Conservation (phyloP, 2,113 vertebrate species). For the Rhinoptilus africanus region DNA sequence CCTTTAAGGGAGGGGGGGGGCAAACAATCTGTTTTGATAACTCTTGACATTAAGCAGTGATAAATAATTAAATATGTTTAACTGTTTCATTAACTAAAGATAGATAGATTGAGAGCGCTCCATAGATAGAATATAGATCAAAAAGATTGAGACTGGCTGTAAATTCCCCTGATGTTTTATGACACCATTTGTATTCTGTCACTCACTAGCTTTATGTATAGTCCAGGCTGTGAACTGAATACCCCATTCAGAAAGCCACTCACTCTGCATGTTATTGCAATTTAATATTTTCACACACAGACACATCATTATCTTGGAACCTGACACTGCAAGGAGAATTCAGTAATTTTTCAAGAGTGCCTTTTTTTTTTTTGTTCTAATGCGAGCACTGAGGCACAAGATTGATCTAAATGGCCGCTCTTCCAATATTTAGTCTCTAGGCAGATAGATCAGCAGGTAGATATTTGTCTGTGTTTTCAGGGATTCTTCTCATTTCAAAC, state of each 20-base stretch:
- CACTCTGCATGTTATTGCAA: slow-evolving; percentile 93
- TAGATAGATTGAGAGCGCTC: background rate
- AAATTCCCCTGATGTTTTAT: slow-evolving; percentile 56
- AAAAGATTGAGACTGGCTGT: slow-evolving; percentile 20
- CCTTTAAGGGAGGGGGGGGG: background rate
- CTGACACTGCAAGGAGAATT: slow-evolving; percentile 85
- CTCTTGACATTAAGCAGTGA: slow-evolving; percentile 50
- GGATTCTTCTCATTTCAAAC: background rate
- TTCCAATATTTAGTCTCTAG: background rate
- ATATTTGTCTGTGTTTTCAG: background rate
- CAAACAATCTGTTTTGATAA: slow-evolving; percentile 33
- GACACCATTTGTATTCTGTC: slow-evolving; percentile 94
- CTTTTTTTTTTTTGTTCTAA: slow-evolving; percentile 32
- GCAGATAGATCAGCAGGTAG: background rate
- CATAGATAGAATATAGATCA: slow-evolving; percentile 25
- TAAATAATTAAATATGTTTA: slow-evolving; percentile 63
- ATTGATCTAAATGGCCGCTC: slow-evolving; percentile 6
- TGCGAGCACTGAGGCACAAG: slow-evolving; percentile 22
- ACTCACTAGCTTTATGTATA: slow-evolving; percentile 82
- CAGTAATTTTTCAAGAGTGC: slow-evolving; percentile 76
- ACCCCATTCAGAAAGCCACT: slow-evolving; percentile 88
- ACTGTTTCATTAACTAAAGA: slow-evolving; percentile 50
- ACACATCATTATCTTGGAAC: slow-evolving; percentile 94
- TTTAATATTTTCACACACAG: slow-evolving; percentile 99
- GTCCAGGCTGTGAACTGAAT: slow-evolving; percentile 83